Conservation (phyloP, 2,113 vertebrate species). For the Gopherus evgoodei region DNA sequence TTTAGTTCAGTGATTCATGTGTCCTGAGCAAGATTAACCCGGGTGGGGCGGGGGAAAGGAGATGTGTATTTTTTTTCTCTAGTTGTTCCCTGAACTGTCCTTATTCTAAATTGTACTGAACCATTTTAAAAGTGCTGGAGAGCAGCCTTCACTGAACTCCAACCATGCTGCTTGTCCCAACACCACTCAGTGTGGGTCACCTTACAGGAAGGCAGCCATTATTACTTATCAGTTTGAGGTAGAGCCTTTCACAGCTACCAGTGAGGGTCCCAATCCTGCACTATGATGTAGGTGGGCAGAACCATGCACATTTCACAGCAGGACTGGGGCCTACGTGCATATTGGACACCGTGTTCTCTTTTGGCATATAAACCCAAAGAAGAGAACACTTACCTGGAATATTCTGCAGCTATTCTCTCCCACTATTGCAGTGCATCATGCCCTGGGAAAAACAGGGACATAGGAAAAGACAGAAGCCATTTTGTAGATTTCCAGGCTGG, state of each 20-base stretch:
- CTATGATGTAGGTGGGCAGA: neutral
- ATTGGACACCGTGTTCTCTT: neutral
- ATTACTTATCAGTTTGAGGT: neutral
- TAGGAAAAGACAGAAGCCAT: neutral
- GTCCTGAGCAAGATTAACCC: slow-evolving; percentile 54
- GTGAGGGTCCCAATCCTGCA: neutral
- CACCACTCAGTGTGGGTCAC: neutral
- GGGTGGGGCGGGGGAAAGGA: neutral
- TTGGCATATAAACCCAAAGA: neutral
- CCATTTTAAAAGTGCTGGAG: slow-evolving; percentile 43
- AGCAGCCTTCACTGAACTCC: slow-evolving; percentile 12
- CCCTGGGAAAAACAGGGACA: neutral
- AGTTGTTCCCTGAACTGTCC: neutral
- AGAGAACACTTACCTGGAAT: rapidly evolving
- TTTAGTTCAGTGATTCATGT: slow-evolving; percentile 62
- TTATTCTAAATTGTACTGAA: neutral
- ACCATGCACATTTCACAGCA: neutral
- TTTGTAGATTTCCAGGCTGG: neutral
- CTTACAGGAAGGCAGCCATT: neutral
- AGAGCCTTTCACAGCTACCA: neutral
- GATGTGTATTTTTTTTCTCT: slow-evolving; percentile 14
- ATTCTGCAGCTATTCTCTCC: neutral
- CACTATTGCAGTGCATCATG: neutral
- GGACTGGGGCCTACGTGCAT: neutral
- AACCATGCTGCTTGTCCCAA: neutral